These are phyloP conservation scores for Strigamia crassipes DNA, from an alignment of 2,888 invertebrate genomes.

Conservation along the genomic window DNA sequence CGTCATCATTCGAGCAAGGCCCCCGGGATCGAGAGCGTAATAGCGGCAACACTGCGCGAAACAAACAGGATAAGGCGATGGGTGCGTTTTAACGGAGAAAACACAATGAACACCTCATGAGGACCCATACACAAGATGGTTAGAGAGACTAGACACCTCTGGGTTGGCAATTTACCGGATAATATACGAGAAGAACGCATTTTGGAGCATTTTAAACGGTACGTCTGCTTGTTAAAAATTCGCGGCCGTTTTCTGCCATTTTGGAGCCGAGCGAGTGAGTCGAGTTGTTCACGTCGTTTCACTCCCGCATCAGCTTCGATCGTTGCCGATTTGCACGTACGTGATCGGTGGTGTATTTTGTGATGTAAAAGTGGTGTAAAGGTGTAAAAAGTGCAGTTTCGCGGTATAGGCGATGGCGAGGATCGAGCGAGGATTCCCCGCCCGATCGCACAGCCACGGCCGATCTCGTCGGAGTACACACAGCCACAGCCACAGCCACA, in stretches of 20 bases:
- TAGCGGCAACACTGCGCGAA: conserved; percentile 29
- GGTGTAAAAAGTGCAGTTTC: conserved; percentile 7
- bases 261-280: conserved; percentile 44
- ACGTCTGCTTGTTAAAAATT: conserved; percentile 59
- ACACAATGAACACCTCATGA: conserved; percentile 69
- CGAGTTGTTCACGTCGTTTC: background rate
- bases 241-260: conserved; percentile 50
- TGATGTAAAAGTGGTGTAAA: background rate
- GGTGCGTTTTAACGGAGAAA: conserved; percentile 46
- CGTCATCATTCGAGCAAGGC: conserved; percentile 37
- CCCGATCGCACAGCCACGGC: conserved; percentile 4
- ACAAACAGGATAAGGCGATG: conserved; percentile 12
- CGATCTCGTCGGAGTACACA: background rate
- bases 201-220: conserved; percentile 97
- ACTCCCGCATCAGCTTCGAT: background rate
- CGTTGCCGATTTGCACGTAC: background rate
- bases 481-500: too few relatives aligned
- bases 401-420: background rate
- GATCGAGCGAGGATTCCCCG: background rate
- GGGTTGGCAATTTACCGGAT: conserved; percentile 99
- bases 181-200: conserved; percentile 97
- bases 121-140: conserved; percentile 84
- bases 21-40: conserved; percentile 24
- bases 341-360: conserved; percentile 10
- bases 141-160: conserved; percentile 99